A percentile compares a stretch with the other conserved stretches of the same genome.
These are phyloP conservation scores for Falcunculus frontatus DNA, from an alignment of 2,113 vertebrate genomes.

Conservation along the genomic window DNA sequence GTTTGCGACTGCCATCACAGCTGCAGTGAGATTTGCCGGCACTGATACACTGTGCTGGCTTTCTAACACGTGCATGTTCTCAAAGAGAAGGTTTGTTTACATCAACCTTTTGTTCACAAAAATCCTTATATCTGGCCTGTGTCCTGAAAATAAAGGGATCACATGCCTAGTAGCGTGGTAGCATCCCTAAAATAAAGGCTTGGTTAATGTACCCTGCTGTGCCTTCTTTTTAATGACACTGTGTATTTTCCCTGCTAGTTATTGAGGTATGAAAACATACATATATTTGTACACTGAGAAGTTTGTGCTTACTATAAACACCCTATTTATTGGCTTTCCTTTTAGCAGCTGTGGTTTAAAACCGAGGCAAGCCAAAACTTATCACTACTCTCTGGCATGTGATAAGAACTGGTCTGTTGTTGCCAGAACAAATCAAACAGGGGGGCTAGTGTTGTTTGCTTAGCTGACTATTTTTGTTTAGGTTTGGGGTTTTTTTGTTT, in stretches of 20 bases:
- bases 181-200: not conserved
- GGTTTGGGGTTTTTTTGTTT: constrained; percentile 26
- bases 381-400: constrained; percentile 23
- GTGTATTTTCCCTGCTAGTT: not conserved
- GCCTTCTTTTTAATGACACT: not conserved
- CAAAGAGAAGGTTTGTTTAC: constrained; percentile 32
- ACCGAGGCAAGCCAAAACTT: constrained; percentile 3
- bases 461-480: constrained; percentile 53
- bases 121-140: not conserved
- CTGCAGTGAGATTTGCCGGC: not conserved
- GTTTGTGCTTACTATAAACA: constrained; percentile 47
- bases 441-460: constrained; percentile 22
- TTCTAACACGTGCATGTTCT: not conserved
- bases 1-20: not conserved
- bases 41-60: not conserved
- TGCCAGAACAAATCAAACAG: constrained; percentile 43
- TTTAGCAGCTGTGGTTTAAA: constrained; percentile 4
- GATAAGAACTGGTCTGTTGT: constrained; percentile 35
- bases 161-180: not conserved
- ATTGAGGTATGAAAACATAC: not conserved
- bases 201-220: not conserved
- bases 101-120: constrained; percentile 9
- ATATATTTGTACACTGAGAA: constrained; percentile 5
- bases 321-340: constrained; percentile 20
- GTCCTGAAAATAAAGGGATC: not conserved